These are phyloP conservation scores for Argyresthia goedartella DNA, from an alignment of 2,888 invertebrate genomes.

Conservation along the genomic window DNA sequence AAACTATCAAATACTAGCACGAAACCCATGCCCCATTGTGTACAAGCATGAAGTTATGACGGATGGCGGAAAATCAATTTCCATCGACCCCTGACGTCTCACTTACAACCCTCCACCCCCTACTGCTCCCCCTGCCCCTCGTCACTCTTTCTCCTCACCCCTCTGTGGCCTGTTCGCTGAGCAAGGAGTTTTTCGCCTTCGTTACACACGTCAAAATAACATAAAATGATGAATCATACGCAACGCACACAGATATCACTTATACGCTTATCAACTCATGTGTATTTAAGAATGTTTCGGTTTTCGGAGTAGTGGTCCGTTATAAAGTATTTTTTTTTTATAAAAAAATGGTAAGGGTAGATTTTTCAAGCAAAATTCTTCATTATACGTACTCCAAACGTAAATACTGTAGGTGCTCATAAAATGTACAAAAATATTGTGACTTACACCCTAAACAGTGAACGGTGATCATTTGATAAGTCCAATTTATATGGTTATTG, in stretches of 20 bases:
- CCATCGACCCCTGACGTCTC: slow-evolving; percentile 60
- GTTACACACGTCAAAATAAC: slow-evolving; percentile 67
- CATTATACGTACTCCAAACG: too few species aligned
- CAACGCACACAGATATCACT: slow-evolving; percentile 29
- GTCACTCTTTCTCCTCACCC: too few species aligned
- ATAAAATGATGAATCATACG: slow-evolving; percentile 35
- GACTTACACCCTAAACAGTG: too few species aligned
- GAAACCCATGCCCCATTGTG: slow-evolving; percentile 22
- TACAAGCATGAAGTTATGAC: slow-evolving; percentile 40
- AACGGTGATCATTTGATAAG: too few species aligned
- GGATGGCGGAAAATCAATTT: slow-evolving; percentile 65
- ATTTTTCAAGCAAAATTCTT: too few species aligned
- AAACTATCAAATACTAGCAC: too few species aligned
- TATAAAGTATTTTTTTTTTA: background rate
- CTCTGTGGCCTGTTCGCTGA: slow-evolving; percentile 23
- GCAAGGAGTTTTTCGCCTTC: slow-evolving; percentile 61
- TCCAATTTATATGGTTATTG: too few species aligned
- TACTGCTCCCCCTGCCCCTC: background rate
- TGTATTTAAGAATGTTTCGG: slow-evolving; percentile 44
- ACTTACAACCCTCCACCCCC: slow-evolving; percentile 37
- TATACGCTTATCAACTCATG: slow-evolving; percentile 46
- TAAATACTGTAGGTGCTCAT: too few species aligned
- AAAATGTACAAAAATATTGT: too few species aligned
- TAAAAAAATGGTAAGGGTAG: too few species aligned
- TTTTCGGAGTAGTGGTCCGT: slow-evolving; percentile 16